These are phyloP conservation scores for Holothuria glaberrima DNA, from an alignment of 35 echinoderm and acorn worm genomes.

Conservation along the genomic window DNA sequence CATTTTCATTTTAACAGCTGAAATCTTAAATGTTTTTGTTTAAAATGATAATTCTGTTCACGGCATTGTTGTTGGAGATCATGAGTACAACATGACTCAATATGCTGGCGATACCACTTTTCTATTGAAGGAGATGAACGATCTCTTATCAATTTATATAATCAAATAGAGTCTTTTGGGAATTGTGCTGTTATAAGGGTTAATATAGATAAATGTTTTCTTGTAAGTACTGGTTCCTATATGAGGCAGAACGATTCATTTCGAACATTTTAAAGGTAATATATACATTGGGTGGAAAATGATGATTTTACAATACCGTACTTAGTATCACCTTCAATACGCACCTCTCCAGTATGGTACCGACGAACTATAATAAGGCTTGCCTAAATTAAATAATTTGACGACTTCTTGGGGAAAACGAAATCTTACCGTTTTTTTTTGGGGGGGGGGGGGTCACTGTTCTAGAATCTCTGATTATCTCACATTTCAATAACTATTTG, in stretches of 20 bases:
- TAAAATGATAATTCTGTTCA: neutral
- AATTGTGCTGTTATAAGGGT: neutral
- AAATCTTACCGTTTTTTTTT: conserved; percentile 5
- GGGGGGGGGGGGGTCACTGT: too few species aligned
- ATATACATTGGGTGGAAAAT: too few species aligned
- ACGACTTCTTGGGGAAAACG: conserved; percentile 4
- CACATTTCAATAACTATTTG: neutral
- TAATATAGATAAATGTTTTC: neutral
- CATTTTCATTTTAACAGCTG: neutral
- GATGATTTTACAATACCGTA: neutral
- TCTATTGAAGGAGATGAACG: neutral
- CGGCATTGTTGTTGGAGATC: neutral
- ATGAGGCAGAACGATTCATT: neutral
- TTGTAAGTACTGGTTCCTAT: neutral
- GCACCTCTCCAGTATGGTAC: neutral
- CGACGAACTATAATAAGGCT: neutral
- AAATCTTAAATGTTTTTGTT: neutral
- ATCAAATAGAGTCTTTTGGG: too few species aligned
- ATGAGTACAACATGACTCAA: neutral
- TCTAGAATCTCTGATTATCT: neutral
- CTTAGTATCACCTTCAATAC: neutral
- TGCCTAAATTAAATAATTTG: neutral
- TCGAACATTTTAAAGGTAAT: too few species aligned
- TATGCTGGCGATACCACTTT: neutral
- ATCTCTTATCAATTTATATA: too few species aligned